phyloP scores from a whole-genome alignment of 2,888 invertebrate species.

The Drosophila helvetica region DNA sequence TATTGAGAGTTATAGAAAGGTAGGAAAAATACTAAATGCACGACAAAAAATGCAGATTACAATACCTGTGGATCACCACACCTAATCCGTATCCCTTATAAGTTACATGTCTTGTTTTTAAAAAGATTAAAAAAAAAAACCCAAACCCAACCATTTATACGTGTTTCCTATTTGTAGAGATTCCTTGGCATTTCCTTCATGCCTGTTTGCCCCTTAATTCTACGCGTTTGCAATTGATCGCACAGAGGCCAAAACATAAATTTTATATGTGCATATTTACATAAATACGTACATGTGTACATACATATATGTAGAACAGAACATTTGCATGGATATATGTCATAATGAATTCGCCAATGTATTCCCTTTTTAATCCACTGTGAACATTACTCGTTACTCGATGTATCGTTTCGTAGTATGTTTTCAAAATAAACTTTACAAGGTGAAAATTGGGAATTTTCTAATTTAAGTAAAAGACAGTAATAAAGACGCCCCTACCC shows the following conservation, averaged over 20 bases:
- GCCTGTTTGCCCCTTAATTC: constrained; percentile 1
- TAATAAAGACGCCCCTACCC: neutral
- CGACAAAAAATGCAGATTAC: constrained; percentile 16
- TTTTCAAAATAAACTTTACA: neutral
- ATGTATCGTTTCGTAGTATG: neutral
- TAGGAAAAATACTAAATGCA: neutral
- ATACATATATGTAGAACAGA: neutral
- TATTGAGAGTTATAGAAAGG: constrained; percentile 10
- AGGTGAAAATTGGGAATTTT: neutral
- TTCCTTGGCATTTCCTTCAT: constrained; percentile 1
- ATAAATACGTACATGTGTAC: neutral
- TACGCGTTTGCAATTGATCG: neutral
- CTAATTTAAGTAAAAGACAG: constrained; percentile 2
- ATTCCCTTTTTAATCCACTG: neutral
- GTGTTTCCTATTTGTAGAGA: constrained; percentile 72
- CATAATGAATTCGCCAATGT: neutral
- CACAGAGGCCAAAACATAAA: neutral
- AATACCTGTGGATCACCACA: constrained; percentile 33
- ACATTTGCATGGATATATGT: too few species aligned
- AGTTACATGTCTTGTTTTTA: constrained; percentile 73
- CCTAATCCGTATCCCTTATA: constrained; percentile 50
- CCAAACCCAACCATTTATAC: constrained; percentile 31
- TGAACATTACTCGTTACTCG: neutral
- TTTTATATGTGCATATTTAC: too few species aligned
- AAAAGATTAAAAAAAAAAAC: constrained; percentile 74